Percentiles rank a stretch among this genome's conserved stretches.
These are phyloP conservation scores for Mohoua ochrocephala DNA, from an alignment of 2,113 vertebrate species.

Conservation along the genomic window DNA sequence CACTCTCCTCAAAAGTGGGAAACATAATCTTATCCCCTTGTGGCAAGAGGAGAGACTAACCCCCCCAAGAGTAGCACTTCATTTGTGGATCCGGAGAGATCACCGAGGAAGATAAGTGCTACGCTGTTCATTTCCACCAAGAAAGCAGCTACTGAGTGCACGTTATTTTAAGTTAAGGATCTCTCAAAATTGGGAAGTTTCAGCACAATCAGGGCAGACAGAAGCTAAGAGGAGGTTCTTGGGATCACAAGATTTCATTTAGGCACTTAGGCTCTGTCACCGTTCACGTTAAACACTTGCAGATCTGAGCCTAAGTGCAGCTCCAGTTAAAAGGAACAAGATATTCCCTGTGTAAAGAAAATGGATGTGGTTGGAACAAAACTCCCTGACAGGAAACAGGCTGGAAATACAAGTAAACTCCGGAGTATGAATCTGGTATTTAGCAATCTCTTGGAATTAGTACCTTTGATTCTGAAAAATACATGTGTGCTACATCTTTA, in stretches of 20 bases:
- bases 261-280: slow-evolving; percentile 33
- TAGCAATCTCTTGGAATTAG: neutral
- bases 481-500: neutral
- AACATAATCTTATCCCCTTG: neutral
- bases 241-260: slow-evolving; percentile 47
- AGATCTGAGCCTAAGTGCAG: slow-evolving; percentile 19
- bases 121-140: neutral
- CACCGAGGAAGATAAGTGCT: neutral
- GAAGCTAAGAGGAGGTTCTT: slow-evolving; percentile 35
- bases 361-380: slow-evolving; percentile 2
- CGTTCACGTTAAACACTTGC: slow-evolving; percentile 25
- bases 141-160: neutral
- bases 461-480: neutral
- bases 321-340: slow-evolving; percentile 34
- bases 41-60: neutral
- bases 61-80: neutral
- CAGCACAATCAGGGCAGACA: slow-evolving; percentile 21
- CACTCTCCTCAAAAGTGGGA: neutral
- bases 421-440: neutral
- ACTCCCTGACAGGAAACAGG: neutral
- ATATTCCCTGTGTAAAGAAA: slow-evolving; percentile 3
- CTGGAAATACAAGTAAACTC: neutral
- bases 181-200: slow-evolving; percentile 7
- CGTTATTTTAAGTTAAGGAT: slow-evolving; percentile 16
- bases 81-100: neutral